phyloP scores from a whole-genome alignment of 2,797 vertebrate genomes.

The Pithecia hirsuta region DNA sequence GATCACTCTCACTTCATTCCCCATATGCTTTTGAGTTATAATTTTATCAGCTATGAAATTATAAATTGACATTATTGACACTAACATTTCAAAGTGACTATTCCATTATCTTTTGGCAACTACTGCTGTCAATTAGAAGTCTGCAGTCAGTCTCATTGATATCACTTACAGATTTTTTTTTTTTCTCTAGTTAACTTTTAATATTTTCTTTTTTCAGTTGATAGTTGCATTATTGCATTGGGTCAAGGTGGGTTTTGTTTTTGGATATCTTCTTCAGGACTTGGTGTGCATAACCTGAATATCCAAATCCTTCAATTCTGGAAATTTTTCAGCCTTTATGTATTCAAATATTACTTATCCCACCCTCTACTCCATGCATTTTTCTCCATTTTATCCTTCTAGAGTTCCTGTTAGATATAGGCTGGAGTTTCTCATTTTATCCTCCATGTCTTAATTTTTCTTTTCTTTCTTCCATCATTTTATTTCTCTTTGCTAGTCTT shows the following conservation, averaged over 20 bases:
- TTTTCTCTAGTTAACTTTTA: not conserved
- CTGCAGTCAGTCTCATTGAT: not conserved
- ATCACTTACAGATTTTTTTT: not conserved
- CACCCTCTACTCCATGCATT: not conserved
- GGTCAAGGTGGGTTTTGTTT: not conserved
- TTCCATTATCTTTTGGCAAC: not conserved
- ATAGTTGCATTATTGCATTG: not conserved
- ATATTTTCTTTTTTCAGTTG: not conserved
- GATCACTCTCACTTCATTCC: not conserved
- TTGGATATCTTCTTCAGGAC: not conserved
- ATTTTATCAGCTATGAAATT: not conserved
- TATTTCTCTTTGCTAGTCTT: not conserved
- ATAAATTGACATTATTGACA: not conserved
- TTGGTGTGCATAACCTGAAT: not conserved
- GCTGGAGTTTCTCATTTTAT: slow-evolving; percentile 2
- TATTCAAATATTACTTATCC: not conserved
- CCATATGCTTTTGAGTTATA: not conserved
- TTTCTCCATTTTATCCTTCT: slow-evolving; percentile 8
- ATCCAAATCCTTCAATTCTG: not conserved
- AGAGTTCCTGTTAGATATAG: not conserved
- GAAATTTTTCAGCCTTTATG: not conserved
- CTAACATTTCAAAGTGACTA: not conserved
- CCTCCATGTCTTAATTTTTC: not conserved
- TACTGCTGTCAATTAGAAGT: not conserved
- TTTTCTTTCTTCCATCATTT: not conserved